Percentiles rank a stretch among this genome's conserved stretches.
Conservation (phyloP, 2,113 vertebrate species). For the Amphiprion percula region DNA sequence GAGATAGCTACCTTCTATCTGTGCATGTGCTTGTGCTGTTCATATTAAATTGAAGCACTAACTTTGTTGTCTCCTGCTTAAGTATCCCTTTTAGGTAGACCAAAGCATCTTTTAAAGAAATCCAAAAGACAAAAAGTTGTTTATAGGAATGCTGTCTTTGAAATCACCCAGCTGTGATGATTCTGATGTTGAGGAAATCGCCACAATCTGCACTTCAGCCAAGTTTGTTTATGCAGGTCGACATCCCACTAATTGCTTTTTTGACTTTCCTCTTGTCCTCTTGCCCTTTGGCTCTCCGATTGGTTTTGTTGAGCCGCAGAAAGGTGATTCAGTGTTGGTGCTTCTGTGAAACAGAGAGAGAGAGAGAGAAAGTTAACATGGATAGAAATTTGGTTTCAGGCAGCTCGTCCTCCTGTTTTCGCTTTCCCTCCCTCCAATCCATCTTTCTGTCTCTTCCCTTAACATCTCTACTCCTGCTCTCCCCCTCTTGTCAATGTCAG, state of each 20-base stretch:
- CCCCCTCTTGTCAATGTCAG: constrained; percentile 55
- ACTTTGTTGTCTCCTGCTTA: constrained; percentile 10
- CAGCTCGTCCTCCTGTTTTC: constrained; percentile 12
- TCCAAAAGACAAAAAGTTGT: constrained; percentile 30
- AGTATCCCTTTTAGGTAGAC: neutral
- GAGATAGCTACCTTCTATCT: constrained; percentile 4
- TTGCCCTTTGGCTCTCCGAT: constrained; percentile 36
- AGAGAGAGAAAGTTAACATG: constrained; percentile 47
- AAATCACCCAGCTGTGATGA: constrained; percentile 38
- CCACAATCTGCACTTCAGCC: constrained; percentile 1
- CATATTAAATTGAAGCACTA: constrained; percentile 15
- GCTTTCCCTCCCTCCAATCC: constrained; percentile 42
- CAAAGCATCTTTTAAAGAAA: constrained; percentile 41
- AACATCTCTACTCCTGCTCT: constrained; percentile 40
- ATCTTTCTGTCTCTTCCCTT: constrained; percentile 47
- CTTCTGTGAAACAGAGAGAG: constrained; percentile 53
- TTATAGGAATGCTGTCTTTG: constrained; percentile 29
- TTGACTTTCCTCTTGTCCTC: constrained; percentile 33
- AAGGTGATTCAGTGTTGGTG: constrained; percentile 32
- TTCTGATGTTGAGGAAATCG: constrained; percentile 49
- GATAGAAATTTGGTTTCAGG: constrained; percentile 47
- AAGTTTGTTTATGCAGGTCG: constrained; percentile 43
- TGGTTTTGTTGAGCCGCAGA: constrained; percentile 56
- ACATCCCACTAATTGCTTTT: constrained; percentile 41
- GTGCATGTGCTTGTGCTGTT: constrained; percentile 26